Evolutionary conservation across 2,113 vertebrate genomes (phyloP), one percentile per base, ranked within the genome.

Genomic region (Martes martes): DNA sequence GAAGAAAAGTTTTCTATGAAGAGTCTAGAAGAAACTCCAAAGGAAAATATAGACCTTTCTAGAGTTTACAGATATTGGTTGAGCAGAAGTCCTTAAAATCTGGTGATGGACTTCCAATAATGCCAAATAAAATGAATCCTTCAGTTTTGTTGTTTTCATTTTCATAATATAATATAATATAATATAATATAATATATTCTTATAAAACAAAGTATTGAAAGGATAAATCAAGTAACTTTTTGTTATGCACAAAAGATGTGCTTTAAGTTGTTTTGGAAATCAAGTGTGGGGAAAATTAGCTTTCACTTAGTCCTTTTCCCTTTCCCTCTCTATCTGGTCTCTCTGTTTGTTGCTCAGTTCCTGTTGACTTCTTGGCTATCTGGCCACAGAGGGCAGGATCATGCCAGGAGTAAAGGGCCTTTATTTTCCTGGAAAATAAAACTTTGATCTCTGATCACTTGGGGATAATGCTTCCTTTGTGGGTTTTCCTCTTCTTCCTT

Each of bases 31-130:
- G 87, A 98, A 98, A 97, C 16, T 88, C 87, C 73, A 88, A 91
- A 88, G 69, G 95, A 97, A 95, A 97, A 93, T 80, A 45, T 73
- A 80, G 42, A 65, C 92, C 57, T 92, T 95, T 97, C 85, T 93
- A 98, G 89, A 26, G 2, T 96, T 98, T 98, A 95, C 82, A 98
- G 96, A 97, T 98, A 84, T 97, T 96, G 91, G 61, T 88, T 89
- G 87, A 97, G 84, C 36, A 93, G 89, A 97, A 95, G 94, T 83
- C 95, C 94, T 97, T 96, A 97, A 65, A 98, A 96, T 95, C 92
- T 96, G 59, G 24, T 71, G 96, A 69, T 91, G 71, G 80, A 97
- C 96, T 98, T 97, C 94, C 93, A 92, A 93, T 98, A 98, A 98
- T 92, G 82, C 93, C 26, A 97, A 81, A 81, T 97, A 97, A 97